phyloP scores from a whole-genome alignment of 2,888 invertebrate genomes.

The Lottia gigantea region DNA sequence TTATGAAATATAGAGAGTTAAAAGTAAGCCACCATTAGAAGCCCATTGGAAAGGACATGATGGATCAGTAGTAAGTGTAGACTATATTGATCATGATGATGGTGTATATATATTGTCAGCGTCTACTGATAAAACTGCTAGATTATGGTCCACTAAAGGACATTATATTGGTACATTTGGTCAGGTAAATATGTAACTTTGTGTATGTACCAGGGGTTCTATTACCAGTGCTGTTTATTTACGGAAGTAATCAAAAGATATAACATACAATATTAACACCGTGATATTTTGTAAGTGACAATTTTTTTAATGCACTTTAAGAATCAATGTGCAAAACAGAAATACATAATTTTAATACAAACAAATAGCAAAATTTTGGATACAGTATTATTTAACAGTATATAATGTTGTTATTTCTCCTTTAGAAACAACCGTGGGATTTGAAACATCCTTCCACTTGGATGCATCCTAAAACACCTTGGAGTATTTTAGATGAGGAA shows the following conservation, averaged over 20 bases:
- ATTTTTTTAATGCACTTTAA: no score
- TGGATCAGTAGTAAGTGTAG: slow-evolving; percentile 63
- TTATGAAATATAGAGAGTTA: slow-evolving; percentile 42
- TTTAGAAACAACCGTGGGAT: slow-evolving; percentile 60
- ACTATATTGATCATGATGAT: slow-evolving; percentile 56
- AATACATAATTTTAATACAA: no score
- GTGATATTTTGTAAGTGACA: no score
- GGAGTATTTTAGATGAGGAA: slow-evolving; percentile 38
- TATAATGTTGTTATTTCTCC: no score
- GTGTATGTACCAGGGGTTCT: no score
- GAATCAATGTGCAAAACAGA: no score
- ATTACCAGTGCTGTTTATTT: no score
- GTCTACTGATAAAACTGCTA: slow-evolving; percentile 64
- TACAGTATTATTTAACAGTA: no score
- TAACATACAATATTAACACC: no score
- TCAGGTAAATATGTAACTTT: slow-evolving; percentile 48
- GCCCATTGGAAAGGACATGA: slow-evolving; percentile 62
- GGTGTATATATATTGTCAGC: slow-evolving; percentile 61
- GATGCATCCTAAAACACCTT: slow-evolving; percentile 59
- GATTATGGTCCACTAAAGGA: slow-evolving; percentile 63
- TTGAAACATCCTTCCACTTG: slow-evolving; percentile 55
- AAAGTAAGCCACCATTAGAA: slow-evolving; percentile 47
- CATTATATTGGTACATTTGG: slow-evolving; percentile 65
- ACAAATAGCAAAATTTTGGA: no score
- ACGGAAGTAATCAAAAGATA: no score